Base-by-base conservation (phyloP, 2,888 invertebrate genomes). In the Lumbricus terrestris region DNA sequence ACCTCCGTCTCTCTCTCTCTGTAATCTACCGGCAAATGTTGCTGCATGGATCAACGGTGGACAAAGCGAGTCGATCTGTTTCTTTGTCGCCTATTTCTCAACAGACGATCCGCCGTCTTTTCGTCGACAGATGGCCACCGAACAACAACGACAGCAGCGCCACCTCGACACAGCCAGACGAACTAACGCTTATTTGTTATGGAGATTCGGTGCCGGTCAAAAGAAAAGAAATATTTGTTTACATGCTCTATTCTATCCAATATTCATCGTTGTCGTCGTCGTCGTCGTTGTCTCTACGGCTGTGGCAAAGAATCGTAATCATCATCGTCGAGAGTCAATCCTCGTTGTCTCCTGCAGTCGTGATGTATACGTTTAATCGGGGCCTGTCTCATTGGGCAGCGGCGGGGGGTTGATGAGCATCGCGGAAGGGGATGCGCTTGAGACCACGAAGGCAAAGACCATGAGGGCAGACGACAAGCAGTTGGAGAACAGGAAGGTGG, bases 221-320 rank as follows among this genome's bases (percentile, higher is more conserved):
- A 69, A 69, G 69, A 69, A 69, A 69, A 69, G 69, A 69, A 69
- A 69, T 69, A 69, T 69, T 69, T 69, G 69, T 69, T 69, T 69
- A 69, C 69, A n/a, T 29, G 69, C 0, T 69, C 69, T n/a, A n/a
- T 6, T 69, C 69, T 29, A 69, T n/a, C 69, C 11, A 11, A 8
- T 69, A n/a, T n/a, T n/a, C n/a, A n/a, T n/a, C n/a, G n/a, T n/a
- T n/a, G n/a, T 47, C 23, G 11, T 69, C n/a, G n/a, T n/a, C 69
- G 69, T n/a, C 54, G 4, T 29, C 23, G 54, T 6, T 47, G 47
- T 47, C 47, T 47, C 29, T n/a, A 13, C 69, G 8, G n/a, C n/a
- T n/a, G n/a, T 0, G 29, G 11, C 29, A 16, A n/a, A n/a, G n/a
- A n/a, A n/a, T n/a, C n/a, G n/a, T n/a, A n/a, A n/a, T n/a, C n/a